phyloP scores from a whole-genome alignment of 2,888 invertebrate species.

The Maniola hyperantus region DNA sequence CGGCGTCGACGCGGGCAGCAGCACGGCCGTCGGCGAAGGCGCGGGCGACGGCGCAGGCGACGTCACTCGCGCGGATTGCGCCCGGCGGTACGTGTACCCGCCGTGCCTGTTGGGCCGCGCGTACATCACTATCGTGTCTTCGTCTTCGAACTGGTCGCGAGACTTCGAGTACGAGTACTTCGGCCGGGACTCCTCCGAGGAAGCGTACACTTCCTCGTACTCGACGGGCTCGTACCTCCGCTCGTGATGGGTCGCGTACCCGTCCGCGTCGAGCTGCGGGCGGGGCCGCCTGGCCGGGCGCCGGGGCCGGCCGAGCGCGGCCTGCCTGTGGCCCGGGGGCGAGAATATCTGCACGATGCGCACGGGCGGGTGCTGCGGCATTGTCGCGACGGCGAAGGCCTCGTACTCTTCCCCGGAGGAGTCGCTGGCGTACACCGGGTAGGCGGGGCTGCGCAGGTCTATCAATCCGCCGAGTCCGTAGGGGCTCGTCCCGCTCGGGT shows the following conservation, averaged over 20 bases:
- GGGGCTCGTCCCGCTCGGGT: constrained; percentile 42
- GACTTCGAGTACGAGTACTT: constrained; percentile 43
- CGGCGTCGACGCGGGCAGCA: not conserved
- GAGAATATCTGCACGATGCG: constrained; percentile 61
- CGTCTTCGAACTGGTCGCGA: constrained; percentile 41
- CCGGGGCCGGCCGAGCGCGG: constrained; percentile 13
- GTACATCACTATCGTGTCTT: constrained; percentile 58
- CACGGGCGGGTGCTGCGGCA: constrained; percentile 65
- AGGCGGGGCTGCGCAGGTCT: constrained; percentile 50
- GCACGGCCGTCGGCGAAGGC: not conserved
- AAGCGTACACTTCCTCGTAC: constrained; percentile 39
- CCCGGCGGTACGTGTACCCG: constrained; percentile 63
- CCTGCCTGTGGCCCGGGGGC: constrained; percentile 37
- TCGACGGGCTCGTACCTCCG: constrained; percentile 43
- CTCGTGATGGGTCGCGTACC: constrained; percentile 28
- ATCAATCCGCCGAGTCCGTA: constrained; percentile 31
- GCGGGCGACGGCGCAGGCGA: constrained; percentile 31
- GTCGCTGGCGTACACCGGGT: constrained; percentile 51
- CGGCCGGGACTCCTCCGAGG: constrained; percentile 41
- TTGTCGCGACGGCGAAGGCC: constrained; percentile 61
- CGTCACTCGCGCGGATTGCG: constrained; percentile 20
- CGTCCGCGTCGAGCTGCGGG: constrained; percentile 26
- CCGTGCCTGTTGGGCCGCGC: constrained; percentile 63
- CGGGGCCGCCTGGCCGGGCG: constrained; percentile 24
- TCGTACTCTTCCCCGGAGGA: constrained; percentile 54